phyloP scores from a whole-genome alignment of 1,140 invertebrate genomes.

The Halictus rubicundus region DNA sequence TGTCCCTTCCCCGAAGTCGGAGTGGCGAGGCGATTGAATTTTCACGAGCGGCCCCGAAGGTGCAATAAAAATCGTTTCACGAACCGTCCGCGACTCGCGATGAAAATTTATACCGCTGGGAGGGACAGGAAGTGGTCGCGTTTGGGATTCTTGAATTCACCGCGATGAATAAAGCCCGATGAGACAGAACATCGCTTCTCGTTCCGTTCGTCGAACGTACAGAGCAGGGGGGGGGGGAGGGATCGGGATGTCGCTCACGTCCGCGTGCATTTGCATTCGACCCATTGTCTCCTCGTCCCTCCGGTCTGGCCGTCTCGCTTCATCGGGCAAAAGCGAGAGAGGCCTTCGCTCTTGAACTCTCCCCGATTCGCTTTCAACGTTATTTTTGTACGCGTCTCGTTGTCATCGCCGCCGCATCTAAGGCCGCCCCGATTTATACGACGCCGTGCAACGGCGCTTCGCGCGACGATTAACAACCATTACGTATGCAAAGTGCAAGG shows the following conservation, averaged over 20 bases:
- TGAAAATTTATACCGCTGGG: constrained; percentile 4
- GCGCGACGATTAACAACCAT: constrained; percentile 7
- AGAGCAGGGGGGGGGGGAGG: too few relatives aligned
- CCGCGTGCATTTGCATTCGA: constrained; percentile 77
- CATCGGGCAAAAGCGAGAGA: constrained; percentile 37
- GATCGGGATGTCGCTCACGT: constrained; percentile 76
- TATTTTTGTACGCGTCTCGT: constrained; percentile 66
- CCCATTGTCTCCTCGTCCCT: constrained; percentile 74
- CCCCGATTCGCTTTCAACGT: constrained; percentile 75
- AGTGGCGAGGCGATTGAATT: not conserved
- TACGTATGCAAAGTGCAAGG: constrained; percentile 14
- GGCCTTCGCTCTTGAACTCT: constrained; percentile 77
- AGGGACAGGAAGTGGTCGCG: constrained; percentile 29
- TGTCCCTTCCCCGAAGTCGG: too few relatives aligned
- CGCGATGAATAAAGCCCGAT: not conserved
- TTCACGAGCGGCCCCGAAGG: not conserved
- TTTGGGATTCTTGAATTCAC: constrained; percentile 23
- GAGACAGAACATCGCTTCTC: constrained; percentile 49
- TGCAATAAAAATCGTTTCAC: constrained; percentile 24
- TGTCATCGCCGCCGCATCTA: constrained; percentile 13
- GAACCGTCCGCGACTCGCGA: not conserved
- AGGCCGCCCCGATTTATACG: constrained; percentile 32
- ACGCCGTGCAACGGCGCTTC: constrained; percentile 22
- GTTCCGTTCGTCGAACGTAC: constrained; percentile 62
- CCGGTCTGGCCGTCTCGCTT: constrained; percentile 58